Evolutionary conservation across 1,140 invertebrate genomes (phyloP).

Genomic region (Medauroidea extradentata): DNA sequence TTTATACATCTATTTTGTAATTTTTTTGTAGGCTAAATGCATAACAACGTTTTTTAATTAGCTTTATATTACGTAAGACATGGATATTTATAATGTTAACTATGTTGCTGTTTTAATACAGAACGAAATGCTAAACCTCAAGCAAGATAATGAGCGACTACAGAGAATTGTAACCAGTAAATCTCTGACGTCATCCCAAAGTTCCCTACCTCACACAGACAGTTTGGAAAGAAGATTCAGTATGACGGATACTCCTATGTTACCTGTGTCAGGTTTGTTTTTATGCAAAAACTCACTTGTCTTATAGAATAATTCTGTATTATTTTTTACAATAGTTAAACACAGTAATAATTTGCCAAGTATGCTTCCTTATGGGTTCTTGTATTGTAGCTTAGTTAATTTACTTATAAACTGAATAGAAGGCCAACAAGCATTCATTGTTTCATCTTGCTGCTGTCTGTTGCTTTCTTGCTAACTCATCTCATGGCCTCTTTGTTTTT

Average conservation of each 20-base stretch:
- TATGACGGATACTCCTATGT: conserved; percentile 43
- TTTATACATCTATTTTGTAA: background rate
- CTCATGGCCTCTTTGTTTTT: too few relatives aligned
- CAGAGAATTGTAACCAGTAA: conserved; percentile 81
- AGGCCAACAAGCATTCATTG: too few relatives aligned
- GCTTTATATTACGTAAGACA: too few relatives aligned
- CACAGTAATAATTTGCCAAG: background rate
- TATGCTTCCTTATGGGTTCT: background rate
- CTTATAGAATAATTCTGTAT: too few relatives aligned
- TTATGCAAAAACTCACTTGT: too few relatives aligned
- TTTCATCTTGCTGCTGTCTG: too few relatives aligned
- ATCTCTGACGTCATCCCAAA: conserved; percentile 74
- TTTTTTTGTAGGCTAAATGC: conserved; percentile 4
- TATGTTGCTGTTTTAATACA: conserved; percentile 49
- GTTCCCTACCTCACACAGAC: conserved; percentile 53
- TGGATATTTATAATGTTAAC: too few relatives aligned
- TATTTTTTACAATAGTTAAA: too few relatives aligned
- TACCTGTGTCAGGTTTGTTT: background rate
- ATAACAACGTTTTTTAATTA: too few relatives aligned
- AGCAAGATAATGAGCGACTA: conserved; percentile 93
- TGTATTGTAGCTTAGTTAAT: background rate
- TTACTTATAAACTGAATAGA: background rate
- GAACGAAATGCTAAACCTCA: conserved; percentile 94
- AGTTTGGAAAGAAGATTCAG: conserved; percentile 54
- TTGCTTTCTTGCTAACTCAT: too few relatives aligned